Evolutionary conservation across 64 coral and sea anemone species (phyloP), one percentile per base, ranked within the genome.

Genomic region (Montipora capricornis): DNA sequence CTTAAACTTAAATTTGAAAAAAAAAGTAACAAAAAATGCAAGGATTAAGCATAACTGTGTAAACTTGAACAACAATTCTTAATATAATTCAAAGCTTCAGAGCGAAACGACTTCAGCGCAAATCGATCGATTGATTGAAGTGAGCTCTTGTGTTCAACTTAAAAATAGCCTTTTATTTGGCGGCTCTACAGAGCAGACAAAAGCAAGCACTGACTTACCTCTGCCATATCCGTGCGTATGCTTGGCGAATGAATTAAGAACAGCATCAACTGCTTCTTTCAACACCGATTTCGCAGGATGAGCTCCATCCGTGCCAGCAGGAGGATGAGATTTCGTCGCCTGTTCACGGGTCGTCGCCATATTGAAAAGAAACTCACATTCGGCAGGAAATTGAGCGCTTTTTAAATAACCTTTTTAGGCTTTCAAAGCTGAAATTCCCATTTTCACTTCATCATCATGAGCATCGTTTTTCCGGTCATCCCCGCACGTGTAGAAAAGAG

Each of bases 261-360:
- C 96, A 88, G 96, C 96, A 89, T 97, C 96, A 75, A 97, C 96
- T 74, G 96, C 96, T 97, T 97, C 96, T 95, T 97, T 97, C 16
- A 97, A 77, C 48, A 97, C 96, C 37, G 93, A 94, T 91, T 97
- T 97, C 0, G 87, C 93, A 37, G 90, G 90, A 94, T 87, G 88
- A 60, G 83, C 64, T 29, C 95, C 89, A 37, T 85, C 84, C 51
- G 84, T 80, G 73, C 29, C 64, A 10, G 9, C 68, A 20, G 82
- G 82, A 17, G 70, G 44, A 85, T 70, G 68, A 26, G 46, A 7
- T 67, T 46, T 83, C 12, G 26, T 2, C 44, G 82, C 15, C 49
- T 70, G 82, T 85, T 85, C 64, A 19, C 12, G 44, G 16, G 82
- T 85, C 19, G 82, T 3, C 17, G 82, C 82, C 82, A 71, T 71